Evolutionary conservation across 2,797 vertebrate species (phyloP).

Genomic region (Simalia tracyae): DNA sequence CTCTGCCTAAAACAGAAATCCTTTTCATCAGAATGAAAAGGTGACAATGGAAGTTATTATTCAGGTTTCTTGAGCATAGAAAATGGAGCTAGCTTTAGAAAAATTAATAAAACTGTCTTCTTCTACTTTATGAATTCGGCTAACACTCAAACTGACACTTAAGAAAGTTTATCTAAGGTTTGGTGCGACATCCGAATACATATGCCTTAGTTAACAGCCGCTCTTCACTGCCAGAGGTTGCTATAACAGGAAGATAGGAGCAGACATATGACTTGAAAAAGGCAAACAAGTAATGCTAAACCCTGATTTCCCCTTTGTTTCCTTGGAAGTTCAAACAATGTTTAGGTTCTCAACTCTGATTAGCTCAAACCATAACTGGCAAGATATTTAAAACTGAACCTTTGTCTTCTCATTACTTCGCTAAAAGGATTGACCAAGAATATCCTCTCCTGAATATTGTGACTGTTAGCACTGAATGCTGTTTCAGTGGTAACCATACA

Average conservation of each 20-base stretch:
- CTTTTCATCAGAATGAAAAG: not conserved
- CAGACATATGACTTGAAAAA: not conserved
- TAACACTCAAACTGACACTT: not conserved
- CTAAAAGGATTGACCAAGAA: not conserved
- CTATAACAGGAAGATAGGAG: not conserved
- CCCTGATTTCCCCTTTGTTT: not conserved
- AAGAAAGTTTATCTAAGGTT: not conserved
- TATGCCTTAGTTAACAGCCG: not conserved
- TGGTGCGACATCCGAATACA: not conserved
- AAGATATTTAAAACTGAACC: not conserved
- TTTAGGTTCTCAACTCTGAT: not conserved
- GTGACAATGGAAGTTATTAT: not conserved
- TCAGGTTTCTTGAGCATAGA: not conserved
- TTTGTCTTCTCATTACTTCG: not conserved
- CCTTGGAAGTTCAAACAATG: not conserved
- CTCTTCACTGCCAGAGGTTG: not conserved
- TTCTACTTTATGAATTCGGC: not conserved
- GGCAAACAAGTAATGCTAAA: not conserved
- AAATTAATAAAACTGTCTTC: not conserved
- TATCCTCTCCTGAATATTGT: not conserved
- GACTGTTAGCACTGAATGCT: not conserved
- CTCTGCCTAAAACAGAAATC: not conserved
- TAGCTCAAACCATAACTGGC: not conserved
- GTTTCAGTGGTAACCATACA: not conserved
- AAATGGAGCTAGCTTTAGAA: not conserved